phyloP scores from a whole-genome alignment of 2,113 vertebrate species.

The Malurus cyaneus region DNA sequence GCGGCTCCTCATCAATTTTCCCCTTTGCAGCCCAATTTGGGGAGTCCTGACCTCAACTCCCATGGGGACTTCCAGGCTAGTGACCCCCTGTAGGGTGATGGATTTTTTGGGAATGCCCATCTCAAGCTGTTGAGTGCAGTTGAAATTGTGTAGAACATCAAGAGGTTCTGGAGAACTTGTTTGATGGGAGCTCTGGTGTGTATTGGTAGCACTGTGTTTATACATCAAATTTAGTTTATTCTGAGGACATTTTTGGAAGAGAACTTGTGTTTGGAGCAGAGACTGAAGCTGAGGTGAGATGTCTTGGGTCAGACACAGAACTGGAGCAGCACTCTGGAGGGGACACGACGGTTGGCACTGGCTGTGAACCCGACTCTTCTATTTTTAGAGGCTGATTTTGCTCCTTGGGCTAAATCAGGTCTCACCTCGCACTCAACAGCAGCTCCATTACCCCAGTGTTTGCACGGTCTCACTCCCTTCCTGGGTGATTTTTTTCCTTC shows the following conservation, averaged over 20 bases:
- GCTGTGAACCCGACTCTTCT: background rate
- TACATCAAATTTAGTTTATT: rapidly evolving
- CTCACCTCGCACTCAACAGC: background rate
- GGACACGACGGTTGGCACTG: background rate
- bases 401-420: background rate
- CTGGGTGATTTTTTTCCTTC: background rate
- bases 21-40: background rate
- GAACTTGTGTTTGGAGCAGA: background rate
- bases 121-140: background rate
- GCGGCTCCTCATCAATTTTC: background rate
- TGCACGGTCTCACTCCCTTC: background rate
- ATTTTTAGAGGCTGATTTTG: constrained; percentile 16
- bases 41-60: background rate
- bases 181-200: background rate
- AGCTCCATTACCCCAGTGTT: background rate
- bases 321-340: background rate
- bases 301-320: background rate
- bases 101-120: background rate
- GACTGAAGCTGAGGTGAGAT: background rate
- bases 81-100: background rate
- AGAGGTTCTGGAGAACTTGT: background rate
- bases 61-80: background rate
- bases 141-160: rapidly evolving
- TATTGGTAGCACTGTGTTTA: background rate
- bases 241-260: background rate